phyloP scores from a whole-genome alignment of 2,113 vertebrate species.

The Pollachius pollachius region DNA sequence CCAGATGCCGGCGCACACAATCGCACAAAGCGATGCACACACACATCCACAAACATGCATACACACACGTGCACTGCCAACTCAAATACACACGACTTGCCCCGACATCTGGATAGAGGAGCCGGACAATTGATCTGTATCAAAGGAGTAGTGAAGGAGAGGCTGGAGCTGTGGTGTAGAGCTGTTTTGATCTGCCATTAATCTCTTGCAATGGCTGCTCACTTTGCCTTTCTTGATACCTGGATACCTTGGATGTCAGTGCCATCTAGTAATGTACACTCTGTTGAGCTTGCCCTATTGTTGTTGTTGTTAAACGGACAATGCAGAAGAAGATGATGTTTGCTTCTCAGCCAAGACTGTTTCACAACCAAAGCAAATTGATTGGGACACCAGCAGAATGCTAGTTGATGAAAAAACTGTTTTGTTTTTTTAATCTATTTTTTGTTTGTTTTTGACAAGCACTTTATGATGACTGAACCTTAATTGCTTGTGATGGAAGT shows the following conservation, averaged over 20 bases:
- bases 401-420: slow-evolving; percentile 51
- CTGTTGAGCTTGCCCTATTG: background rate
- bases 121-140: no score
- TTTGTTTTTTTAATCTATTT: slow-evolving; percentile 30
- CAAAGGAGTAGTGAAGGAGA: slow-evolving; percentile 9
- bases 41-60: slow-evolving; percentile 5
- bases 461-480: slow-evolving; percentile 73
- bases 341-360: slow-evolving; percentile 48
- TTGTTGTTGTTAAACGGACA: slow-evolving; percentile 38
- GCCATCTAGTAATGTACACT: slow-evolving; percentile 13
- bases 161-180: slow-evolving; percentile 40
- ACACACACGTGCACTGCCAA: slow-evolving; percentile 26
- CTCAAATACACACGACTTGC: slow-evolving; percentile 20
- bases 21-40: slow-evolving; percentile 13
- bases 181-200: slow-evolving; percentile 28
- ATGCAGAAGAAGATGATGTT: slow-evolving; percentile 42
- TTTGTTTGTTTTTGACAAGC: slow-evolving; percentile 62
- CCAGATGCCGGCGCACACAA: background rate
- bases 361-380: slow-evolving; percentile 85
- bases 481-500: slow-evolving; percentile 68
- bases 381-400: slow-evolving; percentile 62
- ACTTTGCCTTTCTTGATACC: slow-evolving; percentile 38
- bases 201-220: slow-evolving; percentile 9
- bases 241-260: background rate
- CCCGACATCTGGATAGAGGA: slow-evolving; percentile 53